These are phyloP conservation scores for Nyctibius bracteatus DNA, from an alignment of 2,113 vertebrate species.

Conservation along the genomic window DNA sequence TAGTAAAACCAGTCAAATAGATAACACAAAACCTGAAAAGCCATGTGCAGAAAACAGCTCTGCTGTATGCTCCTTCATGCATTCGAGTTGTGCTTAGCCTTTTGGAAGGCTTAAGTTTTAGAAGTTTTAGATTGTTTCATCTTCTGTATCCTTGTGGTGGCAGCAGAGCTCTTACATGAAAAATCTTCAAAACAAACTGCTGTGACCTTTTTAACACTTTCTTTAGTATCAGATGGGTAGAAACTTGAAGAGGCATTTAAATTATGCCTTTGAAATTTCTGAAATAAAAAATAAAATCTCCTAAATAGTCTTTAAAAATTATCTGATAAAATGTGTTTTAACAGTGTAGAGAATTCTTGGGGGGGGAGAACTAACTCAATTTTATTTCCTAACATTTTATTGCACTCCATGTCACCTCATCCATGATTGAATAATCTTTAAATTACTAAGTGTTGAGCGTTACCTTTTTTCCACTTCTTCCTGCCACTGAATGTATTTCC, in stretches of 20 bases:
- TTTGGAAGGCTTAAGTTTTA: neutral
- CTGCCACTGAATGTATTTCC: neutral
- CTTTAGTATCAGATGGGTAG: neutral
- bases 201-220: neutral
- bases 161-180: neutral
- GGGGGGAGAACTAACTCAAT: neutral
- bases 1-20: neutral
- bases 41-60: neutral
- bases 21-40: neutral
- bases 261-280: neutral
- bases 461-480: neutral
- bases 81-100: neutral
- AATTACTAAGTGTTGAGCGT: neutral
- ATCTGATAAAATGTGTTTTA: neutral
- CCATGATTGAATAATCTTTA: neutral
- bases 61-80: neutral
- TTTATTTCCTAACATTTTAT: neutral
- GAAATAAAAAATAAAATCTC: neutral
- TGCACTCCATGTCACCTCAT: neutral
- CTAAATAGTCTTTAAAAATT: neutral
- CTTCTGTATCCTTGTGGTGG: conserved; percentile 2
- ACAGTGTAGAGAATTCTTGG: neutral
- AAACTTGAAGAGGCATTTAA: neutral
- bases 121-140: neutral
- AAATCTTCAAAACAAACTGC: neutral